phyloP scores from a whole-genome alignment of 2,888 invertebrate genomes.

The Tipula unca region DNA sequence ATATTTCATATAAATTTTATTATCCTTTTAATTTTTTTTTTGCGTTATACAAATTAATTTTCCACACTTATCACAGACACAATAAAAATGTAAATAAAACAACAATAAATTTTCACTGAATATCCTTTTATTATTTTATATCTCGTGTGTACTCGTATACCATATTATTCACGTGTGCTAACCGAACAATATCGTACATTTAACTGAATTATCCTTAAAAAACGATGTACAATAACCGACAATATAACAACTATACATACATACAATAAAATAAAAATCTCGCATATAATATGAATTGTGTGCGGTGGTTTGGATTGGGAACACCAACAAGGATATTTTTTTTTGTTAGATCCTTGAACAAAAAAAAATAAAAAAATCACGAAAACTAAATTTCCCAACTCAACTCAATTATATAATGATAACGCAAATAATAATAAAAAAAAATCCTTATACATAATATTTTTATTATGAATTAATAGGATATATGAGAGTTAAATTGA shows the following conservation, averaged over 20 bases:
- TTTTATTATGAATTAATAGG: constrained; percentile 16
- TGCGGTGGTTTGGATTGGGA: background rate
- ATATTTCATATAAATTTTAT: background rate
- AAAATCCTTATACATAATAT: background rate
- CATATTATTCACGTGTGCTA: background rate
- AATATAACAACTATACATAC: too few species aligned
- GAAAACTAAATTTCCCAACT: constrained; percentile 15
- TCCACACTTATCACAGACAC: background rate
- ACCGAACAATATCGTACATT: constrained; percentile 16
- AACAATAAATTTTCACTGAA: constrained; percentile 2
- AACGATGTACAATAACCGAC: background rate
- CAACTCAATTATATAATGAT: constrained; percentile 20
- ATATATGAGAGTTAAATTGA: constrained; percentile 17
- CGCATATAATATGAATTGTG: too few species aligned
- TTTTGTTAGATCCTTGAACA: background rate
- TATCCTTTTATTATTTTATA: background rate
- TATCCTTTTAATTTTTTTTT: background rate
- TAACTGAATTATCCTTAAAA: constrained; percentile 16
- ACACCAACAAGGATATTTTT: background rate
- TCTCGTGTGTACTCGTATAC: background rate
- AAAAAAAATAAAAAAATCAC: background rate
- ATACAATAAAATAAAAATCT: background rate
- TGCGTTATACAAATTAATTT: background rate
- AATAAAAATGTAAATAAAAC: background rate
- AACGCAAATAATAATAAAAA: background rate